Percentiles rank a stretch among this genome's conserved stretches.
Conservation (phyloP, 2,888 invertebrate genomes). For the Hirtodrosophila alboralis region DNA sequence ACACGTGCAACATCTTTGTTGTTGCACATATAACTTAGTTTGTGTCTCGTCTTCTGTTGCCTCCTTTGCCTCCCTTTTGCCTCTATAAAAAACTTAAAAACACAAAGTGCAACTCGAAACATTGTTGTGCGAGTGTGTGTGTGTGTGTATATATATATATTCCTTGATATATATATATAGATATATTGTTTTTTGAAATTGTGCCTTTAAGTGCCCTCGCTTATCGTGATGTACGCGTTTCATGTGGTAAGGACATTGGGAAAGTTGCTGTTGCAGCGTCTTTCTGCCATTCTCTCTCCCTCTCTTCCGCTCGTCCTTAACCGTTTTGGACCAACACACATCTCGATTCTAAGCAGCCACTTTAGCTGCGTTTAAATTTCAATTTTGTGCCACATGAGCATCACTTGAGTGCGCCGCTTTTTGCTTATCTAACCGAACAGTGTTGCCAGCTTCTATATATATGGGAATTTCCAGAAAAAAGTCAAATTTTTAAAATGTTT, state of each 20-base stretch:
- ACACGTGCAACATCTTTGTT: conserved; percentile 7
- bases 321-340: neutral
- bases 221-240: conserved; percentile 67
- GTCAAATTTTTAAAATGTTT: too few species aligned
- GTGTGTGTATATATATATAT: conserved; percentile 4
- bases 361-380: conserved; percentile 77
- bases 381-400: conserved; percentile 77
- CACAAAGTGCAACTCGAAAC: conserved; percentile 65
- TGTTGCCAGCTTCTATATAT: too few species aligned
- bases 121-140: conserved; percentile 42
- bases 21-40: conserved; percentile 35
- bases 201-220: conserved; percentile 40
- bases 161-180: conserved; percentile 1
- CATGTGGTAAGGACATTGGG: conserved; percentile 65
- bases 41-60: neutral
- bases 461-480: too few species aligned
- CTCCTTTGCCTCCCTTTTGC: conserved; percentile 3
- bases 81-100: conserved; percentile 74
- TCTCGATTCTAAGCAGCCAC: conserved; percentile 65
- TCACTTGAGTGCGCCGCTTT: conserved; percentile 73
- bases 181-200: conserved; percentile 72
- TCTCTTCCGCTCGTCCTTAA: neutral
- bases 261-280: conserved; percentile 41
- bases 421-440: conserved; percentile 39
- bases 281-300: neutral